Base-by-base conservation (phyloP, 2,888 invertebrate genomes). In the Cataglyphis albicans region DNA sequence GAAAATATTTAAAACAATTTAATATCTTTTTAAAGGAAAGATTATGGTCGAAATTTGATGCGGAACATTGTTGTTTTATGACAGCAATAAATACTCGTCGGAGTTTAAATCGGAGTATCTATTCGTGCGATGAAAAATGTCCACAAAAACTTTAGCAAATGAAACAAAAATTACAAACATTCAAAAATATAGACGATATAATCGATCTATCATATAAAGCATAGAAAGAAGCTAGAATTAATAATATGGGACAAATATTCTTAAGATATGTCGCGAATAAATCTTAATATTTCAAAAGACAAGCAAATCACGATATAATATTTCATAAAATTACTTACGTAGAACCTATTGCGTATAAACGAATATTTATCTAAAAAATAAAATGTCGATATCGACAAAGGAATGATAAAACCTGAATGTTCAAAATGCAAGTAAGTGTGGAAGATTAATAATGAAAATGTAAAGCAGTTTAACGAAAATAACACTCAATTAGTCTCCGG, bases 221-320 rank as follows among this genome's bases (percentile, higher is more conserved):
- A 35, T 15, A 29, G 1, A 32, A 44, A 44, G 9, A 6, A 32
- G 21, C 41, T 29, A 0, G 9, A 2, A 75, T 65, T 29, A 9
- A 29, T 59, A 5, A 74, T 35, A 21, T 61, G 61, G 15, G 12
- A 63, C 3, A n/a, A 18, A 61, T 15, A 61, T 21, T 41, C 35
- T 32, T 21, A 21, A 75, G 21, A 35, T 52, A 65, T 41, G 35
- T 61, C 41, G 35, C 48, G 52, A 15, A 21, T 15, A 18, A 35
- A 64, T 21, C 48, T 64, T 61, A 61, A 41, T 59, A n/a, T 12
- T 73, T 0, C 7, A 25, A 1, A 61, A 72, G 35, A 57, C 9
- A 12, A 73, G 32, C 21, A 15, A 64, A 48, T 74, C n/a, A 15
- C 64, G 21, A 74, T 15, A 48, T 64, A 15, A 41, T 59, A 61